Evolutionary conservation across 2,888 invertebrate species (phyloP), one percentile per base, ranked within the genome.

Genomic region (Oscheius sp.): DNA sequence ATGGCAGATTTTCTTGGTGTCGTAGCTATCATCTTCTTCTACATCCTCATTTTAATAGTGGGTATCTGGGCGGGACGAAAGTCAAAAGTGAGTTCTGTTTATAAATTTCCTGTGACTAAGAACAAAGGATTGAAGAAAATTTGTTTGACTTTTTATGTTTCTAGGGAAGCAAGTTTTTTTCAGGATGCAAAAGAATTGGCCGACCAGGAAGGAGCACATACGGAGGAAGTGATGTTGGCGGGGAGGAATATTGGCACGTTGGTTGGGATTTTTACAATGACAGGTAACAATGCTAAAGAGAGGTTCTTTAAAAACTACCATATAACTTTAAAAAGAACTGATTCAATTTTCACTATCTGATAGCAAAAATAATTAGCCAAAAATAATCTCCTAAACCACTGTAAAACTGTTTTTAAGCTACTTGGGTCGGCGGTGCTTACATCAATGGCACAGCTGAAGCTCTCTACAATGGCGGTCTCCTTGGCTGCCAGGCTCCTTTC

Each of bases 351-450:
- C n/a, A n/a, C n/a, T n/a, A n/a, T n/a, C n/a, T n/a, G n/a, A n/a
- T n/a, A n/a, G n/a, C n/a, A n/a, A n/a, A n/a, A n/a, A n/a, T n/a
- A n/a, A n/a, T n/a, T n/a, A n/a, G n/a, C n/a, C n/a, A n/a, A n/a
- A n/a, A 14, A n/a, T 2, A 61, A 28, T 14, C 1, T 4, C 47
- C 36, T 9, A 36, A 36, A 36, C 36, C 14, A 36, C 36, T 36
- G 36, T 9, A 36, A 36, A 36, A 24, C 22, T 22, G 12, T 47
- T 24, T 41, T 83, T 51, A 88, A 94, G 96, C 97, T 51, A 98
- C 97, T 17, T 98, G 98, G 97, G 97, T 98, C 62, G 98, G 97
- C 73, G 97, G 98, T 47, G 97, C 96, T 59, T 98, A 97, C 89
- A 98, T 98, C 87, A 98, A 98, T 87, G 97, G 97, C 74, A 96